phyloP scores from a whole-genome alignment of 2,888 invertebrate species.

The Cryptus armator region DNA sequence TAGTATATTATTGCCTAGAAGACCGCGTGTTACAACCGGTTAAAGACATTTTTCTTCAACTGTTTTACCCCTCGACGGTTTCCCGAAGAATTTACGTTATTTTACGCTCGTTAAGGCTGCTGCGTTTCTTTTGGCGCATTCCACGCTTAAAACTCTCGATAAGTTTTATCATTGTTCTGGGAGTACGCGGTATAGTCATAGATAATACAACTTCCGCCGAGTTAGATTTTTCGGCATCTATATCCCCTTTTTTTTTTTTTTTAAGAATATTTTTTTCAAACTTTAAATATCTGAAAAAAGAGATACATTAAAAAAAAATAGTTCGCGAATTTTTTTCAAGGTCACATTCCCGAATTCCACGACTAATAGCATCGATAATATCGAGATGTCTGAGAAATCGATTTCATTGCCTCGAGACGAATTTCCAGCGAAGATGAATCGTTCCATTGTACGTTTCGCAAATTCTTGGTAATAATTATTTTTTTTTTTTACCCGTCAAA shows the following conservation, averaged over 20 bases:
- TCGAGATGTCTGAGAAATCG: background rate
- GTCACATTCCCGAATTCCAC: background rate
- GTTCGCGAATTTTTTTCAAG: no score
- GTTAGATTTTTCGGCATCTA: no score
- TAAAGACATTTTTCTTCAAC: constrained; percentile 55
- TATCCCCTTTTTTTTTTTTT: no score
- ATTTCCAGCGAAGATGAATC: constrained; percentile 50
- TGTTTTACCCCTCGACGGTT: constrained; percentile 28
- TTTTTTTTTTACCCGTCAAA: constrained; percentile 23
- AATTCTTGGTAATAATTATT: constrained; percentile 54
- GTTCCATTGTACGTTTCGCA: constrained; percentile 24
- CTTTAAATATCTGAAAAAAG: no score
- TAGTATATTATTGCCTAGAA: constrained; percentile 64
- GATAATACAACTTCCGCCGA: constrained; percentile 10
- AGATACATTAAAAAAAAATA: no score
- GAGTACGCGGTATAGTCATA: constrained; percentile 4
- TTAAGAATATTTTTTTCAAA: no score
- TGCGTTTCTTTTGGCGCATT: constrained; percentile 13
- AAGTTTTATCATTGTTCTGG: constrained; percentile 23
- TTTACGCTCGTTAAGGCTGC: constrained; percentile 18
- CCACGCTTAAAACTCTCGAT: background rate
- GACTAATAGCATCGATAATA: background rate
- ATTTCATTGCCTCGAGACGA: constrained; percentile 22
- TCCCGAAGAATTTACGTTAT: background rate
- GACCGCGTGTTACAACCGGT: constrained; percentile 49